These are phyloP conservation scores for Spinibarbus caldwelli DNA, from an alignment of 2,797 vertebrate species.

Conservation along the genomic window DNA sequence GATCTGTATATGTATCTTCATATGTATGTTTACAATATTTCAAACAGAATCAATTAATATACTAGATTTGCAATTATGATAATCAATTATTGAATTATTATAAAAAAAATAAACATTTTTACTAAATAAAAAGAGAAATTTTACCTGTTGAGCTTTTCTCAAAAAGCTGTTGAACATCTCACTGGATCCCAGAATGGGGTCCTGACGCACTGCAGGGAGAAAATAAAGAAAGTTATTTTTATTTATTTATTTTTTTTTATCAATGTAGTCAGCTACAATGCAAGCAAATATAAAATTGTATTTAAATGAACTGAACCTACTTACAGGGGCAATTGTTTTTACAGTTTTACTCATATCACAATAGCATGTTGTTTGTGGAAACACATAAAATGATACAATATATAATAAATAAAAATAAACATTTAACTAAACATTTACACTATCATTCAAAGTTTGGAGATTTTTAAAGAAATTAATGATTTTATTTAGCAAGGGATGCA, in stretches of 20 bases:
- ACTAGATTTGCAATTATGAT: not conserved
- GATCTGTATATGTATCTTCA: not conserved
- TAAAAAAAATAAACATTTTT: not conserved
- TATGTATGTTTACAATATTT: not conserved
- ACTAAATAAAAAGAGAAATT: not conserved
- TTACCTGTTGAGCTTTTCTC: conserved; percentile 96
- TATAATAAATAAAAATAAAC: too few species aligned
- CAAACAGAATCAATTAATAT: not conserved
- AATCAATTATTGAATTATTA: not conserved
- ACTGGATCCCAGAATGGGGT: conserved; percentile 89
- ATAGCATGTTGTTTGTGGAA: too few species aligned
- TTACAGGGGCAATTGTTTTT: too few species aligned
- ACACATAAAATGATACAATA: not conserved
- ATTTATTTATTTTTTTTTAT: too few species aligned
- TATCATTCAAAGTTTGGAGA: too few species aligned
- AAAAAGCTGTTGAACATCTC: conserved; percentile 97
- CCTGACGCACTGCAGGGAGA: conserved; percentile 87
- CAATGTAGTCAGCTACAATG: too few species aligned
- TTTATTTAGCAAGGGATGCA: not conserved
- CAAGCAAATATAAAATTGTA: not conserved
- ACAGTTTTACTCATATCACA: not conserved
- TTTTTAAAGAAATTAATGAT: not conserved
- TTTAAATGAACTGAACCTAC: not conserved
- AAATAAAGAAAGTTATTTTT: not conserved
- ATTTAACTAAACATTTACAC: not conserved